Evolutionary conservation across 2,888 invertebrate genomes (phyloP).

Genomic region (Craniophora ligustri): DNA sequence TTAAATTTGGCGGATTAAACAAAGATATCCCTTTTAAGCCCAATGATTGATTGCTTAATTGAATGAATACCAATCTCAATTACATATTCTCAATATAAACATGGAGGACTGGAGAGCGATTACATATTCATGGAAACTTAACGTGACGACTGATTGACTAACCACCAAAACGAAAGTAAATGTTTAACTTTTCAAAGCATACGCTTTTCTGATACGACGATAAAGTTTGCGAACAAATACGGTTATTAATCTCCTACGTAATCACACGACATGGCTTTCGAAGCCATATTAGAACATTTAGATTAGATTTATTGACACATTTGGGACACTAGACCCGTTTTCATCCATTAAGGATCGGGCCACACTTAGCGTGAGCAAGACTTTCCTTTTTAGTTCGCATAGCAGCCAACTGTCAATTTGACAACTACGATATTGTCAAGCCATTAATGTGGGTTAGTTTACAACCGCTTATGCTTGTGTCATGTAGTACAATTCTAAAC

Average conservation of each 20-base stretch:
- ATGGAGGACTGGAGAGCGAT: constrained; percentile 26
- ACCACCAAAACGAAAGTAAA: constrained; percentile 23
- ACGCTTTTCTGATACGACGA: constrained; percentile 6
- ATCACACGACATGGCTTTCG: not conserved
- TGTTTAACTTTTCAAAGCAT: constrained; percentile 41
- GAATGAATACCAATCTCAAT: not conserved
- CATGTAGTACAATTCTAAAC: not conserved
- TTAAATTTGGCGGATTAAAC: not conserved
- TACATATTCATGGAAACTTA: constrained; percentile 37
- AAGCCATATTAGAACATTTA: not conserved
- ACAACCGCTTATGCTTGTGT: constrained; percentile 17
- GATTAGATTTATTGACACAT: constrained; percentile 4
- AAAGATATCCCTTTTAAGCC: no score
- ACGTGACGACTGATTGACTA: constrained; percentile 30
- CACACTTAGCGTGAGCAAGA: not conserved
- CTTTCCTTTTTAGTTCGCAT: not conserved
- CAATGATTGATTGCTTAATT: no score
- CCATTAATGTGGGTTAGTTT: constrained; percentile 1
- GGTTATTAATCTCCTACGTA: not conserved
- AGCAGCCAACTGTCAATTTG: not conserved
- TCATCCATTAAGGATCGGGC: not conserved
- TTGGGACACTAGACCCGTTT: not conserved
- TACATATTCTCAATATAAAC: constrained; percentile 10
- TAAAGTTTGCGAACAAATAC: constrained; percentile 12
- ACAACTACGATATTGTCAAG: constrained; percentile 1